Evolutionary conservation across 1,140 invertebrate genomes (phyloP), one percentile per base, ranked within the genome.

Genomic region (Caenorhabditis remanei): DNA sequence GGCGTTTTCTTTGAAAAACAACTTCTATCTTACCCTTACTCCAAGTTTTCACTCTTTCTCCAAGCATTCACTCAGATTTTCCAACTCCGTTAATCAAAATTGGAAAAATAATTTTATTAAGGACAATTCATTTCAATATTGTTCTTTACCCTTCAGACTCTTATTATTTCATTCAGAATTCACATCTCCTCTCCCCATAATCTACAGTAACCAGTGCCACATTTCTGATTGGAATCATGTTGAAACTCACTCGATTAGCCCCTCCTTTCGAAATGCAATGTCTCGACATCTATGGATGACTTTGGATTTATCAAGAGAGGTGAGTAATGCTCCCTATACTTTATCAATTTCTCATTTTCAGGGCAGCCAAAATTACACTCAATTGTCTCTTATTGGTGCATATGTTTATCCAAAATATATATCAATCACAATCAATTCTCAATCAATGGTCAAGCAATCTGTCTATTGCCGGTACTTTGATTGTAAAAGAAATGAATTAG

Each of bases 391-490:
- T 4, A 48, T 79, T 0, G 71, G 46, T 40, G 71, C 71, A 4
- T 79, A 79, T 41, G 71, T 79, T 4, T 79, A 79, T 11, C 71
- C 71, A 9, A 24, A 21, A 3, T 40, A 50, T 32, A 79, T 75
- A 14, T 56, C 63, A 40, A 85, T 67, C 19, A 24, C 53, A 5
- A 48, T 79, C 21, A 79, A 50, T 24, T 82, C 85, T 4, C 85
- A 79, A 61, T 55, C 55, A 56, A 79, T 71, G 79, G 24, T 86
- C 43, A 67, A 65, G 13, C 63, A 43, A n/a, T 21, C 53, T 13
- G 65, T 86, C 16, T 55, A 43, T 14, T 88, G 58, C 48, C 21
- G 46, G 67, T 46, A 83, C 14, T 83, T 50, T n/a, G 21, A 56
- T 32, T 56, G 48, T 71, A 41, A 88, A 41, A 40, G 46, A 21